A percentile compares a stretch with the other conserved stretches of the same genome.
Conservation (phyloP, 2,113 vertebrate species). For the Notechis scutatus region DNA sequence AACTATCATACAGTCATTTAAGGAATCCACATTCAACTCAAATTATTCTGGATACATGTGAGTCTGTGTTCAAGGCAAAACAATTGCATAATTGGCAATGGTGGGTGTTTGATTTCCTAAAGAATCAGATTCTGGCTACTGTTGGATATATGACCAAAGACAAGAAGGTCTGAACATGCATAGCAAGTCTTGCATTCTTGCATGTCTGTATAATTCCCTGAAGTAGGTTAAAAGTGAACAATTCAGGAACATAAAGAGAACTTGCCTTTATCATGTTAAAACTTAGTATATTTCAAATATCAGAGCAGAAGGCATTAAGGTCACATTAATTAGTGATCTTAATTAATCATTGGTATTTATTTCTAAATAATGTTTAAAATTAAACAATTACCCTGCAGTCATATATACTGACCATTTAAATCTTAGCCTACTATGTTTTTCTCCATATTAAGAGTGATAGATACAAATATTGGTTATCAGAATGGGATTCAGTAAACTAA, state of each 20-base stretch:
- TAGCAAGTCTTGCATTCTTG: conserved; percentile 10
- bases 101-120: conserved; percentile 3
- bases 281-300: neutral
- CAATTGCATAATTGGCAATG: neutral
- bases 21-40: neutral
- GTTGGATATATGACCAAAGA: conserved; percentile 14
- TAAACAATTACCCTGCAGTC: neutral
- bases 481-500: neutral
- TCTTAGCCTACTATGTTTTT: neutral
- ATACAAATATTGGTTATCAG: neutral
- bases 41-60: neutral
- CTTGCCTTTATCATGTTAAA: conserved; percentile 20
- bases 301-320: neutral
- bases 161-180: conserved; percentile 28
- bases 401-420: neutral
- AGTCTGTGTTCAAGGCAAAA: neutral
- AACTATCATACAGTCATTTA: neutral
- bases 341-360: neutral
- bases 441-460: neutral
- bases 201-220: conserved; percentile 28
- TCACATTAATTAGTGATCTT: neutral
- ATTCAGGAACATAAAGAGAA: neutral
- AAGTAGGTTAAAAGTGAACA: conserved; percentile 25
- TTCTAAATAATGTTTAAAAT: neutral
- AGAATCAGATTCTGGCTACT: conserved; percentile 23